A percentile compares a stretch with the other conserved stretches of the same genome.
phyloP scores from a whole-genome alignment of 2,888 invertebrate species.

The Automeris io region DNA sequence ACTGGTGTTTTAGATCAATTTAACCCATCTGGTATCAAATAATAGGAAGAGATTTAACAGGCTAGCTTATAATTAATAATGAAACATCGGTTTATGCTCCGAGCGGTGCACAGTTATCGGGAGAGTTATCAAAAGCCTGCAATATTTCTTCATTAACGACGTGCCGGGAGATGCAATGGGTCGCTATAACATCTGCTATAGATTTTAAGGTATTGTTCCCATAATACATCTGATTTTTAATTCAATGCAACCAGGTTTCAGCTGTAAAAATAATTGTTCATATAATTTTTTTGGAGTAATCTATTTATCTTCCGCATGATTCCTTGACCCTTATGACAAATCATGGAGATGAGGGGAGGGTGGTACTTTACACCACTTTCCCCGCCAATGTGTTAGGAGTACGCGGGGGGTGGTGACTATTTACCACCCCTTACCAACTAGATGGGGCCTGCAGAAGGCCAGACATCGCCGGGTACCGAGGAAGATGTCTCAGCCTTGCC shows the following conservation, averaged over 20 bases:
- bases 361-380: too few species aligned
- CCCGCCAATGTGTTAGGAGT: too few species aligned
- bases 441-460: too few species aligned
- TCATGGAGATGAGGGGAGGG: too few species aligned
- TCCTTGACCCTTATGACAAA: too few species aligned
- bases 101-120: slow-evolving; percentile 51
- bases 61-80: slow-evolving; percentile 52
- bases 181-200: slow-evolving; percentile 41
- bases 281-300: not conserved
- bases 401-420: too few species aligned
- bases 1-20: slow-evolving; percentile 11
- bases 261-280: not conserved
- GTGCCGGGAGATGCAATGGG: slow-evolving; percentile 41
- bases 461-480: too few species aligned
- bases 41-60: slow-evolving; percentile 23
- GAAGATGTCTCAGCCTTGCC: too few species aligned
- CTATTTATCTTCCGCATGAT: too few species aligned
- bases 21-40: slow-evolving; percentile 20
- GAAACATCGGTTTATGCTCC: slow-evolving; percentile 34
- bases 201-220: slow-evolving; percentile 23
- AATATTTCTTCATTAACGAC: slow-evolving; percentile 74
- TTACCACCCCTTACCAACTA: too few species aligned
- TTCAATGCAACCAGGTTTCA: not conserved
- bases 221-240: slow-evolving; percentile 1
- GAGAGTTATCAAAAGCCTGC: slow-evolving; percentile 57